Conservation (phyloP, 1,140 invertebrate genomes). For the Acyrthosiphon pisum region DNA sequence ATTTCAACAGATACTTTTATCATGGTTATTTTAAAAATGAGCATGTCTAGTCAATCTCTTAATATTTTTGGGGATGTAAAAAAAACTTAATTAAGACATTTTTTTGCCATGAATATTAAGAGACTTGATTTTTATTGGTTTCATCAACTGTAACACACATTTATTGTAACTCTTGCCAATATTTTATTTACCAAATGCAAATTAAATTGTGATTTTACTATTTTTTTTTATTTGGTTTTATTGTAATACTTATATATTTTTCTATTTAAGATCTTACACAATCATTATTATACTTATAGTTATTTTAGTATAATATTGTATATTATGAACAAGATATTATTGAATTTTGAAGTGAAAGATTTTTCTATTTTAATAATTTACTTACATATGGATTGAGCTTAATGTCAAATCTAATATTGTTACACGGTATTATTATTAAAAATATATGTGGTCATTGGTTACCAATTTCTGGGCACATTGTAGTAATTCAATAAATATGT, state of each 20-base stretch:
- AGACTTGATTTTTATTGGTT: neutral
- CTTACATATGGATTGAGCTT: neutral
- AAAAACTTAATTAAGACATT: neutral
- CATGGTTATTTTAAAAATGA: neutral
- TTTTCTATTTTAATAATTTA: neutral
- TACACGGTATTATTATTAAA: constrained; percentile 32
- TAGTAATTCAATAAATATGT: neutral
- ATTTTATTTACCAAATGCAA: neutral
- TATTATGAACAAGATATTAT: neutral
- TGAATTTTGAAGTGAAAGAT: neutral
- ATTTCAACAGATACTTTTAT: neutral
- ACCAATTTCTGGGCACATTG: constrained; percentile 31
- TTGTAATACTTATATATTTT: neutral
- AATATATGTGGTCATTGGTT: neutral
- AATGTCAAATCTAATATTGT: neutral
- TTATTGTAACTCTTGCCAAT: constrained; percentile 17
- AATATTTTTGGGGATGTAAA: neutral
- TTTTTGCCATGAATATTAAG: neutral
- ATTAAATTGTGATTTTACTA: constrained; percentile 1
- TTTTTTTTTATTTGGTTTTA: neutral
- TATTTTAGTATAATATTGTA: neutral
- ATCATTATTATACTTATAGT: neutral
- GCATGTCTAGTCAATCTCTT: constrained; percentile 2
- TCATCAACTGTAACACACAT: neutral
- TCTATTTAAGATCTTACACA: neutral